Evolutionary conservation across 2,888 invertebrate species (phyloP), one percentile per base, ranked within the genome.

Genomic region (Morpho deidamia): DNA sequence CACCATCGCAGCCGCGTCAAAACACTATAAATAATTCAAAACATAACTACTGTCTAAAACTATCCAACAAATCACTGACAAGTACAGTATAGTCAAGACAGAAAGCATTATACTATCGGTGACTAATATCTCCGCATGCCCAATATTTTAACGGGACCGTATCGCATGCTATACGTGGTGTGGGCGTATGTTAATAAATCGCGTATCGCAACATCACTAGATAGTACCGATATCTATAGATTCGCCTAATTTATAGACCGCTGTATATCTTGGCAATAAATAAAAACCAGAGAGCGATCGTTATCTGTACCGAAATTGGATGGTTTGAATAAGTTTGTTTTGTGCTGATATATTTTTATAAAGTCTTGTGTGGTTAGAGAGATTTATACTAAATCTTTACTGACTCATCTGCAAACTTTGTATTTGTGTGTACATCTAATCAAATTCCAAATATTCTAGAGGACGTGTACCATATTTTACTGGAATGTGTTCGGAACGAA

Each of bases 281-380:
- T 68, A 69, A 69, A 68, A 69, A 66, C 65, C 53, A 11, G 61
- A 59, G 61, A 58, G 53, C 38, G 69, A 68, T 69, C 43, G 33
- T 61, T 67, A 69, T 69, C 69, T 37, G 49, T 39, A 32, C 63
- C 66, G 60, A 66, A 68, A 67, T 66, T 67, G 66, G 66, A 64
- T 62, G 62, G 39, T 50, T 42, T 42, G 23, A n/a, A 40, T 48
- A 41, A 46, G 11, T 38, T 11, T 40, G 9, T 8, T 39, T 40
- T 12, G 12, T 12, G 7, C 2, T n/a, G 7, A 23, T 35, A 38
- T 12, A 38, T 38, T 8, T 39, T 14, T 8, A 23, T 39, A 23
- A 23, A 23, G 23, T 23, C 23, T 3, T 23, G 23, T 23, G 23
- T 23, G 23, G 23, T 23, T 23, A 23, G 23, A 23, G 23, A 23